Conservation (phyloP, 53 echinoderm and acorn worm species). For the Echinometra lucunter region DNA sequence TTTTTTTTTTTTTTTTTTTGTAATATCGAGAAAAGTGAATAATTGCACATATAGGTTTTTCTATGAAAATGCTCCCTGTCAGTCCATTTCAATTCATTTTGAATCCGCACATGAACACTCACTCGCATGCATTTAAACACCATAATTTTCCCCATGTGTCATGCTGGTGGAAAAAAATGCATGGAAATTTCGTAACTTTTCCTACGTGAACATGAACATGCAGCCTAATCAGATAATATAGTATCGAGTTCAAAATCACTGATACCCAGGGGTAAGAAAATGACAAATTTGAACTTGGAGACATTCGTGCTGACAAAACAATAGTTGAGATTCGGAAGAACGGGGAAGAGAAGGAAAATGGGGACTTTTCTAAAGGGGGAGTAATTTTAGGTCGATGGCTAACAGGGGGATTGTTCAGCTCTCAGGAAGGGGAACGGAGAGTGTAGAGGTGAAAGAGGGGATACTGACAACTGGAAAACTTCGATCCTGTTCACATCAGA, state of each 20-base stretch:
- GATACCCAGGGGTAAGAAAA: not conserved
- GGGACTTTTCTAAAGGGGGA: not conserved
- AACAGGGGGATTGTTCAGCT: constrained; percentile 16
- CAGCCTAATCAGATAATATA: not conserved
- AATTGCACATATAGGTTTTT: no score
- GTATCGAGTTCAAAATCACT: not conserved
- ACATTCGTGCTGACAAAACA: constrained; percentile 29
- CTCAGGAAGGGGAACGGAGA: constrained; percentile 40
- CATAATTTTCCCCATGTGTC: not conserved
- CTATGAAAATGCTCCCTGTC: not conserved
- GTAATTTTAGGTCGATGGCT: constrained; percentile 4
- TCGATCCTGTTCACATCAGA: not conserved
- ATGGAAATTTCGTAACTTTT: not conserved
- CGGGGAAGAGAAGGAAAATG: not conserved
- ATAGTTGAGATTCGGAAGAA: constrained; percentile 39
- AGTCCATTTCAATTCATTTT: not conserved
- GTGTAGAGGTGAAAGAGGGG: constrained; percentile 44
- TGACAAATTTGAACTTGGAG: constrained; percentile 9
- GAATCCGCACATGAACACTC: not conserved
- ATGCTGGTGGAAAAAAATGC: no score
- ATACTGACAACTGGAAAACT: constrained; percentile 49
- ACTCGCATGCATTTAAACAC: not conserved
- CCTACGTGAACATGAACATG: not conserved
- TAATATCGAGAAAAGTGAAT: no score
- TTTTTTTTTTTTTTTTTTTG: no score